phyloP scores from a whole-genome alignment of 2,888 invertebrate species.

The Dendrolimus pini region DNA sequence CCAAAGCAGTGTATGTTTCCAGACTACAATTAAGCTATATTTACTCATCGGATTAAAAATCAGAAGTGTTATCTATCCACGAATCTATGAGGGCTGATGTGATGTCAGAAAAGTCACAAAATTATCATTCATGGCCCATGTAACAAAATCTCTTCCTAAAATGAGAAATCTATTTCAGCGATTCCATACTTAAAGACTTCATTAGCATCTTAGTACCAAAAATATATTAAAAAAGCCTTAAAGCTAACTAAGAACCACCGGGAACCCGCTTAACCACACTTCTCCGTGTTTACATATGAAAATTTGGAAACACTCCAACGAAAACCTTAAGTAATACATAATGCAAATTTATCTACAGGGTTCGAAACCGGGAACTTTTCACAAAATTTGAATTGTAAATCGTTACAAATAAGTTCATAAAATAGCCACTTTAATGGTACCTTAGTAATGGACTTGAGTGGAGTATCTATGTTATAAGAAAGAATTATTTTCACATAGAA shows the following conservation, averaged over 20 bases:
- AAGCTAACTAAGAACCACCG: neutral
- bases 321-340: conserved; percentile 34
- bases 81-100: too few relatives aligned
- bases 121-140: too few relatives aligned
- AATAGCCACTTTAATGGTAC: conserved; percentile 32
- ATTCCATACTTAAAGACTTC: neutral
- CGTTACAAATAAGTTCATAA: conserved; percentile 49
- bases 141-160: too few relatives aligned
- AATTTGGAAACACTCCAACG: conserved; percentile 29
- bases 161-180: too few relatives aligned
- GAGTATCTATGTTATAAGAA: conserved; percentile 13
- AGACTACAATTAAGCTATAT: too few relatives aligned
- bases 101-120: too few relatives aligned
- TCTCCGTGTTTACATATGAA: conserved; percentile 28
- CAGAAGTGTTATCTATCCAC: too few relatives aligned
- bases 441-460: conserved; percentile 36
- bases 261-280: conserved; percentile 12
- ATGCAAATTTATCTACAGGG: conserved; percentile 40
- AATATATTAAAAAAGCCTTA: neutral
- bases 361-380: conserved; percentile 33
- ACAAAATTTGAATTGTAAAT: conserved; percentile 55
- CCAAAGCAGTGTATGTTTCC: too few relatives aligned
- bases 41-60: too few relatives aligned
- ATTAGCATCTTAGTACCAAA: neutral
- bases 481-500: too few relatives aligned